phyloP scores from a whole-genome alignment of 2,113 vertebrate genomes.

The Psammodynastes pulverulentus region DNA sequence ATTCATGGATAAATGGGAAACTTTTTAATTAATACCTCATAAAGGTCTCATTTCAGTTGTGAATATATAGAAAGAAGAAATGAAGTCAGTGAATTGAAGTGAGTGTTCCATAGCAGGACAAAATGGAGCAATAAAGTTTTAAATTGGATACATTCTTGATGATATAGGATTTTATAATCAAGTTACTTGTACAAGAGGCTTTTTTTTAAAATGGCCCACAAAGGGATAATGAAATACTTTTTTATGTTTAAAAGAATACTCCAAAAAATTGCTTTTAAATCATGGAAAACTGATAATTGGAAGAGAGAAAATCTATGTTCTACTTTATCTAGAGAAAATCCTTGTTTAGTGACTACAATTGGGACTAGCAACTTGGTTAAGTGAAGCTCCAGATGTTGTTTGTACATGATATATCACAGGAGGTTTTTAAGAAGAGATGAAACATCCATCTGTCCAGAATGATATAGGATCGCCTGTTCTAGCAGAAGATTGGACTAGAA shows the following conservation, averaged over 20 bases:
- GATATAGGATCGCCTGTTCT: neutral
- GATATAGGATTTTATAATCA: neutral
- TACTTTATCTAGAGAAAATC: neutral
- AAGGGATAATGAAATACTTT: constrained; percentile 5
- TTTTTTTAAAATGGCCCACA: neutral
- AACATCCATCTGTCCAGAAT: neutral
- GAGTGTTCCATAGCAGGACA: neutral
- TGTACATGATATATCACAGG: neutral
- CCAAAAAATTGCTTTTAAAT: neutral
- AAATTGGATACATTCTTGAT: neutral
- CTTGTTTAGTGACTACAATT: neutral
- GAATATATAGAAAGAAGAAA: neutral
- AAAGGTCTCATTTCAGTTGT: neutral
- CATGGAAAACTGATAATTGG: neutral
- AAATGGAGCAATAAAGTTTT: neutral
- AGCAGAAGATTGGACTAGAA: neutral
- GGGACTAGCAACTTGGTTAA: neutral
- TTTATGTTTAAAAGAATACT: neutral
- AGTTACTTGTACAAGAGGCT: neutral
- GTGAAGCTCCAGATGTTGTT: neutral
- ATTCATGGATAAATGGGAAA: constrained; percentile 21
- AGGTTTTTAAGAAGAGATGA: neutral
- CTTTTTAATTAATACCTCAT: constrained; percentile 26
- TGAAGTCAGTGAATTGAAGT: neutral
- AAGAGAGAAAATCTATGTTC: neutral